Evolutionary conservation across 2,113 vertebrate species (phyloP).

Genomic region (Mixornis gularis): DNA sequence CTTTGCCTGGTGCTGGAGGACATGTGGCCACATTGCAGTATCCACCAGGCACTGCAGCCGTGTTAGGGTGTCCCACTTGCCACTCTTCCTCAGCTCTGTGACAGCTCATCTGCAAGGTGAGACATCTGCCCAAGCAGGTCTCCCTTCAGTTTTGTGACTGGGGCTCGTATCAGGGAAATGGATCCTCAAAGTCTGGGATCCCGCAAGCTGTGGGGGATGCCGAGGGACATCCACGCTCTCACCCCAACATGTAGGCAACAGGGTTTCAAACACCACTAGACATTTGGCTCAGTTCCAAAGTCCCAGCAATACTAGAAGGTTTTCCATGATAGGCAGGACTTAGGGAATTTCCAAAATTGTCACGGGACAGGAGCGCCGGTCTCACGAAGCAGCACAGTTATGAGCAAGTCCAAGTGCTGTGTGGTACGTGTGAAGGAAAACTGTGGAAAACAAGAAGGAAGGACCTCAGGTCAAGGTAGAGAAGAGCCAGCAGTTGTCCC

Average conservation of each 20-base stretch:
- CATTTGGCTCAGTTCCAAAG: background rate
- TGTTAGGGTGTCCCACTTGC: background rate
- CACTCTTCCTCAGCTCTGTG: background rate
- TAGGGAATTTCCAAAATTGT: background rate
- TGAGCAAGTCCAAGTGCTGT: background rate
- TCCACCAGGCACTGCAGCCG: background rate
- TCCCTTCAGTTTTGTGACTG: background rate
- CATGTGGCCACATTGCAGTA: rapidly evolving
- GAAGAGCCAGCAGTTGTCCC: background rate
- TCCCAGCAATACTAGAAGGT: background rate
- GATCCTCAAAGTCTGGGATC: background rate
- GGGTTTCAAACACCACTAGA: background rate
- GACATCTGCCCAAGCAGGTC: background rate
- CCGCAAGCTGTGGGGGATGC: rapidly evolving
- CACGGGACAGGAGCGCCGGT: rapidly evolving
- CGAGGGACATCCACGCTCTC: rapidly evolving
- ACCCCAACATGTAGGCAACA: rapidly evolving
- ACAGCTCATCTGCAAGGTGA: background rate
- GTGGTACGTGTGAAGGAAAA: rapidly evolving
- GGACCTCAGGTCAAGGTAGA: background rate
- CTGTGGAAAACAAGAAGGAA: background rate
- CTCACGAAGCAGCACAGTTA: rapidly evolving
- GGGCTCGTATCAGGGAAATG: background rate
- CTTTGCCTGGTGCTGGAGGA: background rate
- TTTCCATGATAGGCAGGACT: background rate